Base-by-base conservation (phyloP, 2,113 vertebrate genomes). In the Mus pahari region DNA sequence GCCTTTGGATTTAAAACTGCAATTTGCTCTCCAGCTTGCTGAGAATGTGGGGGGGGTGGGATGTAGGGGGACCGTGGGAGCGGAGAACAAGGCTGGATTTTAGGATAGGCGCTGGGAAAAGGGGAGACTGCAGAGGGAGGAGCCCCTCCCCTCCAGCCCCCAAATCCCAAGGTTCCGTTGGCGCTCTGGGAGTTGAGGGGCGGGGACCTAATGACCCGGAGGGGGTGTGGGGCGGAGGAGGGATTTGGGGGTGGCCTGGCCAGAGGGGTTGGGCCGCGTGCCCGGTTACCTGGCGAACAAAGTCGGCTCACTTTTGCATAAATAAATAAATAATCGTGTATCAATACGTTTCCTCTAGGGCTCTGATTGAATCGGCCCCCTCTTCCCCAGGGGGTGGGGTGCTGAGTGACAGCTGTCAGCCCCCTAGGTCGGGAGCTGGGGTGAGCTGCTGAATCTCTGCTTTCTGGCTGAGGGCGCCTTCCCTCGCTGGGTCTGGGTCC, bases 391-490 rank as follows among this genome's bases (percentile, higher is more conserved):
- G 82, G 94, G 94, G 82, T 97, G 94, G 97, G 97, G 97, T 97
- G 96, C 97, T 97, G 97, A 98, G 95, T 97, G 98, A 98, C 97
- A 98, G 98, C 97, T 98, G 98, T 98, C 98, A 98, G 97, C 98
- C 97, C 97, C 97, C 96, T 97, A 97, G 97, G 96, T 94, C 82
- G 58, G 86, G 96, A 96, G 96, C 83, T 96, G 83, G 89, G 60
- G 96, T 90, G 86, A 97, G 92, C 95, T 94, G 97, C 92, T 28
- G 89, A 96, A 94, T 97, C 90, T 91, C 74, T 83, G 94, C 90
- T 95, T 83, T 96, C 95, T 97, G 87, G 68, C 92, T 94, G 58
- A 91, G 93, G 89, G 86, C 55, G 86, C 95, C 60, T 95, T 95
- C 77, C 83, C 89, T 82, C 86, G 81, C 92, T 90, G 89, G 96